phyloP scores from a whole-genome alignment of 2,888 invertebrate genomes.

The Harmothoe impar region DNA sequence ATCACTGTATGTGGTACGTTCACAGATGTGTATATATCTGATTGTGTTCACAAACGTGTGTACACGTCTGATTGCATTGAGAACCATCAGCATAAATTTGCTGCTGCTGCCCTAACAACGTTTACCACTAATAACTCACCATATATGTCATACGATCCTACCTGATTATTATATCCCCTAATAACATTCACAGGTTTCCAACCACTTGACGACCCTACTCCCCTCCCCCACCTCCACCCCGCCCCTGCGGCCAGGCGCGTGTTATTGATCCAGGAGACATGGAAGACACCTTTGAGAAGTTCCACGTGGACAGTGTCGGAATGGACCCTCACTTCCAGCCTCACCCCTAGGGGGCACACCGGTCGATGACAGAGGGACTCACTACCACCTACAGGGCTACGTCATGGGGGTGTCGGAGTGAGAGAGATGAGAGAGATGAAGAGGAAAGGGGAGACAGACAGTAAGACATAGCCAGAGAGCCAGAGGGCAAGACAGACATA shows the following conservation, averaged over 20 bases:
- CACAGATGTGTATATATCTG: no score
- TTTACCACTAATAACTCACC: no score
- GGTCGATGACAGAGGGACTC: not conserved
- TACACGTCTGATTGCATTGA: no score
- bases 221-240: not conserved
- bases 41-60: no score
- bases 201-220: not conserved
- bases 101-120: no score
- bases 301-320: not conserved
- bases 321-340: not conserved
- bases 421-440: no score
- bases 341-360: not conserved
- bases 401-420: not conserved
- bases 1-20: no score
- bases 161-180: not conserved
- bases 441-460: not conserved
- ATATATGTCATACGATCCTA: no score
- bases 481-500: no score
- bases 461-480: no score
- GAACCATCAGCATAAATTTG: no score
- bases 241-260: not conserved
- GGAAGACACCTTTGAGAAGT: slow-evolving; percentile 27
- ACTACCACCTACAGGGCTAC: not conserved
- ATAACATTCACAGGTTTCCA: not conserved
- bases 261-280: slow-evolving; percentile 29